Evolutionary conservation across 2,797 vertebrate species (phyloP), one percentile per base, ranked within the genome.

Genomic region (Trematomus bernacchii): DNA sequence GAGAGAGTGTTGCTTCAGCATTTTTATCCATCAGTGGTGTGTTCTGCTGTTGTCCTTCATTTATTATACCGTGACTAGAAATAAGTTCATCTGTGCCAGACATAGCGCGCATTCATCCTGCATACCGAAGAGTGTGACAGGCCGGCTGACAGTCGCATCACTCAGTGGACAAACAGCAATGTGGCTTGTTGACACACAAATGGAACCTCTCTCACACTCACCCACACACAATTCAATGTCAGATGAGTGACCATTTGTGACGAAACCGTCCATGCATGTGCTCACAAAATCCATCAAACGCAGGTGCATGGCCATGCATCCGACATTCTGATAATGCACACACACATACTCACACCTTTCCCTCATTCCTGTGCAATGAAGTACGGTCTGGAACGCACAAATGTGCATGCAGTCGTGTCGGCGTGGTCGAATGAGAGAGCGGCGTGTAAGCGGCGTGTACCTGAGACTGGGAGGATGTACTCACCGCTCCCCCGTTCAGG

Each of bases 401-500:
- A 88, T 84, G 91, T 88, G 87, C 92, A 93, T 93, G 91, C 92
- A 89, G 87, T 87, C 77, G 86, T 16, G 86, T 77, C 69, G 82
- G 84, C 62, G 51, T 77, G 81, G 77, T 64, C 63, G 81, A 78
- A 77, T 82, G 85, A 75, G 76, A 84, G 82, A 84, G 85, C 57
- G 75, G 85, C 81, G 71, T 87, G 91, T 79, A 80, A 87, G 91
- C 89, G 85, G 89, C 79, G 87, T 92, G 90, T 92, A 93, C 91
- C 89, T 93, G 91, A 57, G 91, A 83, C 78, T 87, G 91, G 76
- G 91, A 85, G 81, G 91, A 82, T 86, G 95, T 96, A 98, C 98
- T 98, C 96, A 99, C 98, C 89, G 97, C 97, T 92, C 98, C 98
- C 77, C 98, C 98, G 43, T 99, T 99, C 77, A 99, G 95, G 88